Evolutionary conservation across 2,888 invertebrate species (phyloP).

Genomic region (Oasisia sp.): DNA sequence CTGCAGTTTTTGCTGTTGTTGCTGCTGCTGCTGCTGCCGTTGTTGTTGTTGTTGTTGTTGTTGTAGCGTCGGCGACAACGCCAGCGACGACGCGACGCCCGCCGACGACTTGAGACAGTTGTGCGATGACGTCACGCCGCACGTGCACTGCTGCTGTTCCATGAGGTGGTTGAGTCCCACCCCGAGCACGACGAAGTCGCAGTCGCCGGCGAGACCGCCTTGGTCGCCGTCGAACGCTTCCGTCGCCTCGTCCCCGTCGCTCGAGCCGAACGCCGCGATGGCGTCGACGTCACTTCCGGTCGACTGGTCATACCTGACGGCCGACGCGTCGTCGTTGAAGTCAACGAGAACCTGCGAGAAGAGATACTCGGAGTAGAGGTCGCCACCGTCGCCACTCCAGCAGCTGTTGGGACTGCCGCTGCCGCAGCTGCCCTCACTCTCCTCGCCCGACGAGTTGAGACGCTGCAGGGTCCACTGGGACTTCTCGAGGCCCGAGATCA

Average conservation of each 20-base stretch:
- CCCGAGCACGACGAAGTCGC: constrained; percentile 62
- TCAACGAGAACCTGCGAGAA: constrained; percentile 58
- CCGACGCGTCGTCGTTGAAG: constrained; percentile 48
- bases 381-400: constrained; percentile 42
- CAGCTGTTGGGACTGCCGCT: constrained; percentile 43
- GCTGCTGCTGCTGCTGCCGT: background rate
- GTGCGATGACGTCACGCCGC: background rate
- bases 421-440: constrained; percentile 42
- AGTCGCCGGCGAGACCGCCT: background rate
- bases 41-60: constrained; percentile 24
- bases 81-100: background rate
- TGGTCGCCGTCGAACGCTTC: constrained; percentile 19
- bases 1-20: background rate
- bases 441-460: constrained; percentile 60
- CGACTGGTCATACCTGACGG: background rate
- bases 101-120: background rate
- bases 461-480: constrained; percentile 59
- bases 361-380: constrained; percentile 55
- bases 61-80: background rate
- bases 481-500: constrained; percentile 57
- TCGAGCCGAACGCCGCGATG: background rate
- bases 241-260: constrained; percentile 19
- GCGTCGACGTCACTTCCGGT: constrained; percentile 13
- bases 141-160: constrained; percentile 42
- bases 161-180: constrained; percentile 61